Evolutionary conservation across 2,888 invertebrate species (phyloP), one percentile per base, ranked within the genome.

Genomic region (Acronicta leporina): DNA sequence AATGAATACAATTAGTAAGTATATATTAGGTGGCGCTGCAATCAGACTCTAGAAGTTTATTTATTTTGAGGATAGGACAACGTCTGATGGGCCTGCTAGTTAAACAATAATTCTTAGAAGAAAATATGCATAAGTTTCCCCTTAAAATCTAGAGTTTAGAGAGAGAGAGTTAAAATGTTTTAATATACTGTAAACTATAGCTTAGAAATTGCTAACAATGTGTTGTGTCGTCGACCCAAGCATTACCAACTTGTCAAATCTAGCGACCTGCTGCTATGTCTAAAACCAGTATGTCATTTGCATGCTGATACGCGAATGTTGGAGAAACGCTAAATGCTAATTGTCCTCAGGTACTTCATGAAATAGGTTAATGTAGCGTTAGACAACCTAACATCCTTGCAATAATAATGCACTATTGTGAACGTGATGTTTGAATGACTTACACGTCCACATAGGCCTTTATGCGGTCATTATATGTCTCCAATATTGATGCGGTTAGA

Each of bases 331-430:
- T 33, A 11, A 53, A 60, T 53, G 56, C 41, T 64, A 60, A 70
- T 65, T 65, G 41, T 54, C 20, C n/a, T 48, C 49, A 27, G 44
- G 42, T 54, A 41, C 67, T 33, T 8, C 50, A 63, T 57, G 35
- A 68, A 68, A 63, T 68, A 53, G 68, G 53, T 33, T 63, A 68
- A 63, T 54, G 63, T 63, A 68, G 47, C 68, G 68, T 65, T 54
- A 53, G 27, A 45, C 43, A 53, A 47, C 55, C 52, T 69, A 69
- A 50, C 56, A 60, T 52, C 41, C 50, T 69, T 53, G 59, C 16
- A 44, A 55, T 56, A 62, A 67, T 56, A 63, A 68, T 70, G 56
- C 70, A 48, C 70, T 65, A 69, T 69, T 70, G 70, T 69, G 57
- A 33, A 44, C 63, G 68, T 53, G 68, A 52, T 68, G 60, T 69